phyloP scores from a whole-genome alignment of 2,888 invertebrate genomes.

The Cantharis rufa region DNA sequence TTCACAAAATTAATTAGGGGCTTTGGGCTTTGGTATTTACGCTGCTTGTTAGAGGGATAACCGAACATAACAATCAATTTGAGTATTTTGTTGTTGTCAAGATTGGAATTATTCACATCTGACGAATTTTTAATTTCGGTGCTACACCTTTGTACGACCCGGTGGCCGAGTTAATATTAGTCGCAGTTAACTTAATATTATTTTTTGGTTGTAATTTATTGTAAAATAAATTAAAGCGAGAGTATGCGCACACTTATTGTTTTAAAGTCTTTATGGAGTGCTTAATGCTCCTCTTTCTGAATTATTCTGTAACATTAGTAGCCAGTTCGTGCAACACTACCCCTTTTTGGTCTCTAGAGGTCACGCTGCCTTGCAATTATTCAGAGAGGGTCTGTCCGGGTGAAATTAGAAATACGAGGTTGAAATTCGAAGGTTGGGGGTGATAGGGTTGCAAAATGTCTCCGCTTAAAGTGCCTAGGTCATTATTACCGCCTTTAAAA shows the following conservation, averaged over 20 bases:
- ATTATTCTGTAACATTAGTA: slow-evolving; percentile 41
- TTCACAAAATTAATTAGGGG: not conserved
- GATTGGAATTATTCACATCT: no score
- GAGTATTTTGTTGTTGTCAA: not conserved
- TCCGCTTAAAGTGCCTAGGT: slow-evolving; percentile 28
- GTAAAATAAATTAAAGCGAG: not conserved
- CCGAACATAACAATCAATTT: not conserved
- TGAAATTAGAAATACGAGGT: slow-evolving; percentile 36
- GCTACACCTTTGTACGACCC: not conserved
- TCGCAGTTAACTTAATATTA: not conserved
- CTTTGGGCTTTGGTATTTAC: not conserved
- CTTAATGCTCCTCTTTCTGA: slow-evolving; percentile 26
- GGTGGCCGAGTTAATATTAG: not conserved
- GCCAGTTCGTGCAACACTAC: slow-evolving; percentile 45
- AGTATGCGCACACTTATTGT: not conserved
- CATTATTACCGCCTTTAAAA: slow-evolving; percentile 23
- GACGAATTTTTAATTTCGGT: not conserved
- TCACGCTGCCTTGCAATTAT: slow-evolving; percentile 54
- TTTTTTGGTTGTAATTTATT: not conserved
- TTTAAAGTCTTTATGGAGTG: slow-evolving; percentile 15
- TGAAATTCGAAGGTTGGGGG: slow-evolving; percentile 26
- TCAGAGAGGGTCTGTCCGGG: slow-evolving; percentile 44
- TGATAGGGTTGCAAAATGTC: slow-evolving; percentile 35
- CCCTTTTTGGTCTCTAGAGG: slow-evolving; percentile 52
- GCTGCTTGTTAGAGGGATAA: not conserved